A percentile compares a stretch with the other conserved stretches of the same genome.
phyloP scores from a whole-genome alignment of 2,113 vertebrate genomes.

The Saccopteryx bilineata region DNA sequence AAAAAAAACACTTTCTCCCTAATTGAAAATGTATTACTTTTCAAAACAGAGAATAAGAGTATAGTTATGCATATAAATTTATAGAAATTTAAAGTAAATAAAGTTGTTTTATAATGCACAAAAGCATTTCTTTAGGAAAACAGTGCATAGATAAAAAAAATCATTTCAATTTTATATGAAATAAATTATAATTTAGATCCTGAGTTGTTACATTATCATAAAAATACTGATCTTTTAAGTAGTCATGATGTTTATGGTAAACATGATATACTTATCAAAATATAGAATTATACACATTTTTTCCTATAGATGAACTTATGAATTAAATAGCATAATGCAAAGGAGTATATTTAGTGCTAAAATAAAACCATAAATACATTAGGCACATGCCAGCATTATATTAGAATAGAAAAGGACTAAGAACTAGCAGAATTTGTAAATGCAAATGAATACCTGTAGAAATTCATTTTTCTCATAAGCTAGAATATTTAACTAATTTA shows the following conservation, averaged over 20 bases:
- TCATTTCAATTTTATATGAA: constrained; percentile 4
- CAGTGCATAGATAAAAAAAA: not conserved
- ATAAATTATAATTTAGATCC: constrained; percentile 11
- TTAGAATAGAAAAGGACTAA: not conserved
- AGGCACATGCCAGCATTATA: not conserved
- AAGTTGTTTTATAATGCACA: not conserved
- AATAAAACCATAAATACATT: not conserved
- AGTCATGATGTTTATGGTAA: not conserved
- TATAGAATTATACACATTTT: not conserved
- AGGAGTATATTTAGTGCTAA: not conserved
- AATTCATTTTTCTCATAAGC: constrained; percentile 46
- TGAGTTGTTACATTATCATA: not conserved
- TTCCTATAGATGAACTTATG: not conserved
- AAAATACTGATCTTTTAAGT: not conserved
- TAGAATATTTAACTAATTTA: constrained; percentile 15
- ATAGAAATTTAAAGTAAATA: not conserved
- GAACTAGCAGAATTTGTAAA: not conserved
- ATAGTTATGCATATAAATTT: not conserved
- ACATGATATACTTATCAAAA: not conserved
- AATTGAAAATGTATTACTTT: constrained; percentile 27
- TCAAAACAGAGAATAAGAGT: not conserved
- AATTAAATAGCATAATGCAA: not conserved
- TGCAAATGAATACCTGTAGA: not conserved
- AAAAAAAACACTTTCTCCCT: not conserved
- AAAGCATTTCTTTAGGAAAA: not conserved